phyloP scores from a whole-genome alignment of 2,797 vertebrate genomes.

The Carapus acus region DNA sequence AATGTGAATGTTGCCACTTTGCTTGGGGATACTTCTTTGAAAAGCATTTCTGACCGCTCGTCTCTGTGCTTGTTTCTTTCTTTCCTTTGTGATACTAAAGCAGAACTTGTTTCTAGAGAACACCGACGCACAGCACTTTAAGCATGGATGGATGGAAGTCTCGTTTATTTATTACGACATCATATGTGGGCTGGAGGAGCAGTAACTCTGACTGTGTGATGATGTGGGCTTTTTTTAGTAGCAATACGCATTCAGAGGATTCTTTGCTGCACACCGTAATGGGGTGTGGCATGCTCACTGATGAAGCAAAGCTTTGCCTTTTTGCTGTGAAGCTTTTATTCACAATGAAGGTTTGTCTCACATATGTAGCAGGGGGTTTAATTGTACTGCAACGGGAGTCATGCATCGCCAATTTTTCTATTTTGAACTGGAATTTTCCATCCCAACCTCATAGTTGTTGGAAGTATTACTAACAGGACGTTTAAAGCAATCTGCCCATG shows the following conservation, averaged over 20 bases:
- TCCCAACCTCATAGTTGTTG: background rate
- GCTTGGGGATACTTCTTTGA: too few relatives aligned
- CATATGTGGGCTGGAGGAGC: constrained; percentile 7
- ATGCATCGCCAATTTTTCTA: background rate
- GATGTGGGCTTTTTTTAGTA: constrained; percentile 11
- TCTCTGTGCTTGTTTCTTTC: background rate
- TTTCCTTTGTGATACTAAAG: constrained; percentile 9
- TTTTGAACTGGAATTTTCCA: background rate
- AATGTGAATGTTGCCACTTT: too few relatives aligned
- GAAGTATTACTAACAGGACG: background rate
- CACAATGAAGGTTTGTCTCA: constrained; percentile 17
- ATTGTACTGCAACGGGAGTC: background rate
- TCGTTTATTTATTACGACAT: constrained; percentile 48
- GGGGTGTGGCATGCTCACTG: background rate
- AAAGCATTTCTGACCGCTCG: too few relatives aligned
- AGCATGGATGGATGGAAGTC: constrained; percentile 18
- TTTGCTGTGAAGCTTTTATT: background rate
- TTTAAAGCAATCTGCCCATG: background rate
- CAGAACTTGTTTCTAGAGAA: background rate
- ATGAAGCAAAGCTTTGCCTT: background rate
- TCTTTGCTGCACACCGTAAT: constrained; percentile 3
- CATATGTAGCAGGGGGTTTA: background rate
- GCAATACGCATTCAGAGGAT: constrained; percentile 17
- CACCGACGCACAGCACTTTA: constrained; percentile 56
- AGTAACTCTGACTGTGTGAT: background rate